These are phyloP conservation scores for Macrosiphum euphorbiae DNA, from an alignment of 2,888 invertebrate genomes.

Conservation along the genomic window DNA sequence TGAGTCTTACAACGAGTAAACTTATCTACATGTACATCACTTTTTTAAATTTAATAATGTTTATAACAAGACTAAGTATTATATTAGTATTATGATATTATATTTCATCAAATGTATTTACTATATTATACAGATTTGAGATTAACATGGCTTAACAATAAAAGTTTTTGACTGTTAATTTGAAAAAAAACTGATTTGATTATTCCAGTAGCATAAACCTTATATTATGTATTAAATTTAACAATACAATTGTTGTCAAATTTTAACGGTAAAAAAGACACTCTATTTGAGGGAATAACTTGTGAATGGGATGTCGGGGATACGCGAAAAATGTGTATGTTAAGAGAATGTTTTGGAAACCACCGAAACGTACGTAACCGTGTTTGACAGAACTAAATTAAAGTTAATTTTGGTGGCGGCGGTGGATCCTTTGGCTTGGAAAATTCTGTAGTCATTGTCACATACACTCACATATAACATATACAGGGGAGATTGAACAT, in stretches of 20 bases:
- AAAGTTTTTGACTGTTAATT: neutral
- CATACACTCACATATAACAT: constrained; percentile 30
- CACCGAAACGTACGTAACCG: constrained; percentile 58
- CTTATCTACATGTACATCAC: neutral
- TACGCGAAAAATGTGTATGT: neutral
- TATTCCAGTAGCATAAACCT: neutral
- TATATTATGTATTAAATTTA: neutral
- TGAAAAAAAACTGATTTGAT: neutral
- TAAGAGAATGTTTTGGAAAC: constrained; percentile 41
- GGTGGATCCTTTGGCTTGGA: constrained; percentile 55
- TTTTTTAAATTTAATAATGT: neutral
- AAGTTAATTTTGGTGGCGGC: constrained; percentile 56
- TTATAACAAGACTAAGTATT: neutral
- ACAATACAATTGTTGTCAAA: neutral
- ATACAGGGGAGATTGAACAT: constrained; percentile 10
- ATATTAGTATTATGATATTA: neutral
- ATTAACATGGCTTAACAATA: neutral
- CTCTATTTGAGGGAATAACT: neutral
- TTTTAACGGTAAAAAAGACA: neutral
- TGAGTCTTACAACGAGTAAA: too few relatives aligned
- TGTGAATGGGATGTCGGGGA: neutral
- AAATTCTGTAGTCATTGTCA: constrained; percentile 63
- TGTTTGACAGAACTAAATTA: constrained; percentile 63
- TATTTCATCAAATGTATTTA: neutral
- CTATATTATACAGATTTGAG: neutral